phyloP scores from a whole-genome alignment of 2,113 vertebrate species.

The Erinaceus europaeus region DNA sequence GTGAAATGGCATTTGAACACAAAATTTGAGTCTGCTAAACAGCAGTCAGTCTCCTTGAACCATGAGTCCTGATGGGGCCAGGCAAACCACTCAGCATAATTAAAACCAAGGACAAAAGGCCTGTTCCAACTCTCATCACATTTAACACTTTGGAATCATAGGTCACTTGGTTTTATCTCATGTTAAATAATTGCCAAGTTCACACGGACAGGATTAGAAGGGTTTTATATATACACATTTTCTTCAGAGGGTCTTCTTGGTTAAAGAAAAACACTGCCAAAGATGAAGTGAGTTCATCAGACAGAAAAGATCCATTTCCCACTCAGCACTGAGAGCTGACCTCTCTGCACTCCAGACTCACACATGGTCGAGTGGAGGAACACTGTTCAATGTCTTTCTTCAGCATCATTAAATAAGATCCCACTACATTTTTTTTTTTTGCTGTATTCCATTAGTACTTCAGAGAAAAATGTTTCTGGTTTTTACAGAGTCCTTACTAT shows the following conservation, averaged over 20 bases:
- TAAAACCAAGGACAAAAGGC: background rate
- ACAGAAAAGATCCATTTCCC: constrained; percentile 4
- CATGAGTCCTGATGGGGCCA: background rate
- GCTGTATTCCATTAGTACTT: background rate
- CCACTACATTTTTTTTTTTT: background rate
- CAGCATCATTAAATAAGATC: background rate
- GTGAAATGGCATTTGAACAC: constrained; percentile 30
- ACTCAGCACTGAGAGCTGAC: constrained; percentile 19
- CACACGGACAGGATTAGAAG: constrained; percentile 3
- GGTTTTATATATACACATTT: constrained; percentile 25
- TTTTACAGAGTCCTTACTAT: background rate
- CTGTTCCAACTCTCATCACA: background rate
- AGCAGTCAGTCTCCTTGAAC: background rate
- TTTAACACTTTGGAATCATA: background rate
- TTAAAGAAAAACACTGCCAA: background rate
- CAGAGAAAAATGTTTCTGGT: background rate
- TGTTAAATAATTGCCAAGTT: background rate
- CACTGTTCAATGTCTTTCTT: constrained; percentile 22
- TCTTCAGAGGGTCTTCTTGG: background rate
- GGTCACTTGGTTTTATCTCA: background rate
- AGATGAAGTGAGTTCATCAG: background rate
- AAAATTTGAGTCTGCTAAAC: background rate
- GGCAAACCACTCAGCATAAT: background rate
- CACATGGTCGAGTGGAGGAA: background rate
- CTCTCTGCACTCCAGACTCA: background rate